Conservation (phyloP, 2,113 vertebrate genomes). For the Poecile atricapillus region DNA sequence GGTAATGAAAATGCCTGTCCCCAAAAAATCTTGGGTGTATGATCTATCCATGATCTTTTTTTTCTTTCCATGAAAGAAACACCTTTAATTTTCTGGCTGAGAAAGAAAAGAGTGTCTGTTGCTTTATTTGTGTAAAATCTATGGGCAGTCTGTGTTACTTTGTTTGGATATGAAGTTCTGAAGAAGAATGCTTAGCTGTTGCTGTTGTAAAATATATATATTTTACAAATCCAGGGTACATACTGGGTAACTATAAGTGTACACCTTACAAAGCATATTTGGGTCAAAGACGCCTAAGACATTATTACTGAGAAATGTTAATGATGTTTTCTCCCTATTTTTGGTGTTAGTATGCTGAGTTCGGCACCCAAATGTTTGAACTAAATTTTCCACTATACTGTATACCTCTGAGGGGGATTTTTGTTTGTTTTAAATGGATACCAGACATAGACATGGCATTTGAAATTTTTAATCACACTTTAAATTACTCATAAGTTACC, state of each 20-base stretch:
- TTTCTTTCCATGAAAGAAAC: neutral
- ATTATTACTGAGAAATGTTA: neutral
- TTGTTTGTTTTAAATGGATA: neutral
- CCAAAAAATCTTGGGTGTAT: neutral
- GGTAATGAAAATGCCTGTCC: neutral
- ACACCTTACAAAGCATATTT: neutral
- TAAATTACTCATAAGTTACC: neutral
- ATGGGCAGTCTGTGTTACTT: neutral
- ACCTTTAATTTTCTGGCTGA: neutral
- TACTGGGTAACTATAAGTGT: neutral
- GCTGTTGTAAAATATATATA: neutral
- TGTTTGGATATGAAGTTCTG: neutral
- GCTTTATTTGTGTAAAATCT: neutral
- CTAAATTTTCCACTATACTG: neutral
- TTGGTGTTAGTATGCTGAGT: neutral
- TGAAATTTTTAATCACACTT: neutral
- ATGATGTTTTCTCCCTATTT: neutral
- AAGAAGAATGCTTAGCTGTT: neutral
- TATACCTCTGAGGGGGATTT: neutral
- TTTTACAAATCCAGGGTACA: neutral
- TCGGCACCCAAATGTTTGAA: neutral
- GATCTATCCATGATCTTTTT: neutral
- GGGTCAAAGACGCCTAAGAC: neutral
- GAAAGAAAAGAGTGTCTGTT: neutral
- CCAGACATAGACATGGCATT: neutral